Conservation (phyloP, 2,113 vertebrate species). For the Toxostoma redivivum region DNA sequence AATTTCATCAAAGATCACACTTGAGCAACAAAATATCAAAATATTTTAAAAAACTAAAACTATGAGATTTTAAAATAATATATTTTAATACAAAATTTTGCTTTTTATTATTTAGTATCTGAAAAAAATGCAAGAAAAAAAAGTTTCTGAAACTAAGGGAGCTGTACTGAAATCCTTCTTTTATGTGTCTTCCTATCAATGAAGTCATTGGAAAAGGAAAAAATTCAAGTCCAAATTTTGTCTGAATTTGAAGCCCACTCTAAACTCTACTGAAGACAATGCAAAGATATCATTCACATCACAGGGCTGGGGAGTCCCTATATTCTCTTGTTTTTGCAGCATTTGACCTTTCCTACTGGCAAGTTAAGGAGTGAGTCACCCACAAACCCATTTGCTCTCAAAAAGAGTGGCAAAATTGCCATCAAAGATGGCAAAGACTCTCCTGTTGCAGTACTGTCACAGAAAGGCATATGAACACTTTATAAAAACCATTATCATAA, state of each 20-base stretch:
- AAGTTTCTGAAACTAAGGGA: not conserved
- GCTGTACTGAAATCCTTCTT: not conserved
- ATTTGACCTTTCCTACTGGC: not conserved
- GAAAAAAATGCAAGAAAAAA: not conserved
- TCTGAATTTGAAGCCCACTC: not conserved
- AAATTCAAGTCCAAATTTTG: not conserved
- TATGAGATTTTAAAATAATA: not conserved
- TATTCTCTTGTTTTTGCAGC: not conserved
- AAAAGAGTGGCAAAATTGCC: not conserved
- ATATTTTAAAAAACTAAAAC: not conserved
- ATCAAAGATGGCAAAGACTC: not conserved
- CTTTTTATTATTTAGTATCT: not conserved
- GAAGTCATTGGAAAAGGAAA: not conserved
- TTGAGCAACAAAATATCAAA: not conserved
- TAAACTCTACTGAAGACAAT: not conserved
- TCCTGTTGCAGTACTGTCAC: not conserved
- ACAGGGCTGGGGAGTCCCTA: not conserved
- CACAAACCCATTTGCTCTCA: not conserved
- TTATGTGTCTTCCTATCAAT: not conserved
- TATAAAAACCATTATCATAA: not conserved
- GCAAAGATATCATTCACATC: not conserved
- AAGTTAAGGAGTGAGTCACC: not conserved
- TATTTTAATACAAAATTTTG: not conserved
- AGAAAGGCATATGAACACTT: not conserved
- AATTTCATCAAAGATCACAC: not conserved